Base-by-base conservation (phyloP, 2,888 invertebrate genomes). In the Tachina grossa region DNA sequence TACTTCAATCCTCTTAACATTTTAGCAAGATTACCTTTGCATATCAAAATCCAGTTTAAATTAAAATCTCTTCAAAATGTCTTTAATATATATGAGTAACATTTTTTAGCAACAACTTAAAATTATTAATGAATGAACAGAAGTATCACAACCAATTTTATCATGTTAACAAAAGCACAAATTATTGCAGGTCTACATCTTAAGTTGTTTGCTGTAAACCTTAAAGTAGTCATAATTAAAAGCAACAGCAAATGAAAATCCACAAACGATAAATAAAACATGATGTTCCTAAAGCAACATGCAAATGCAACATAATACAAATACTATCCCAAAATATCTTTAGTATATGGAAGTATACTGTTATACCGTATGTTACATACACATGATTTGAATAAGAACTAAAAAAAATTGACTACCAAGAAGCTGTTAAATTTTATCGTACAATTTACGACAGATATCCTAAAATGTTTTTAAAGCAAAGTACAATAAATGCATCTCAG, bases 321-420 rank as follows among this genome's bases (percentile, higher is more conserved):
- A 31, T 31, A 31, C 31, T 31, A 1, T 31, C 31, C 31, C 31
- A 31, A 31, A 6, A 31, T 31, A 31, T 31, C 5, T 31, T 6
- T 6, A 31, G 31, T 0, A 31, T 31, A 31, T 31, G 31, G 31
- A 31, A 31, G 31, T 31, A 31, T 31, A 6, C 31, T 31, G 5
- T 4, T 31, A 2, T 19, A 63, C 68, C 83, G 59, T 55, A 45
- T 79, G 82, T 45, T 79, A 66, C 79, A 45, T 31, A 79, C 39
- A 71, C 83, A 79, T 85, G 83, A 79, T 83, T 79, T 75, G 83
- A 83, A 83, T 85, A 76, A 75, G 59, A 85, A 85, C 78, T 84
- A 55, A n/a, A 59, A 43, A 65, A 61, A 69, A 43, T 13, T 41
- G 14, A 47, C 47, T 8, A 31, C 22, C 14, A 47, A 43, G 19